These are phyloP conservation scores for Callionymus lyra DNA, from an alignment of 2,113 vertebrate genomes.

Conservation along the genomic window DNA sequence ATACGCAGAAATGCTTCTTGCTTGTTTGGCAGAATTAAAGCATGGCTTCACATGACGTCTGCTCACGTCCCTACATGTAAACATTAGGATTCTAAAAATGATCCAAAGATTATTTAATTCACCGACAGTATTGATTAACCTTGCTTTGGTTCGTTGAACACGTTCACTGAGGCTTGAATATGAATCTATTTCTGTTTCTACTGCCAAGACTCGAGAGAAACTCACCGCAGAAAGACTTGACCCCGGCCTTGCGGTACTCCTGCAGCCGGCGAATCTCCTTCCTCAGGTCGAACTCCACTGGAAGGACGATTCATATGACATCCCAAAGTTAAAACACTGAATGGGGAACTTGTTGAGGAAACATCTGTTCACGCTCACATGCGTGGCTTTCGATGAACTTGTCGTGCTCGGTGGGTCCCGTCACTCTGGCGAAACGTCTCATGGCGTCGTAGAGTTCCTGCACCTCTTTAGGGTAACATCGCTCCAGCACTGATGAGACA, in stretches of 20 bases:
- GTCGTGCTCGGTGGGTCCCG: constrained; percentile 86
- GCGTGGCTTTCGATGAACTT: constrained; percentile 97
- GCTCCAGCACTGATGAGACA: constrained; percentile 77
- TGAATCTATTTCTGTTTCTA: no score
- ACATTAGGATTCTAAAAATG: no score
- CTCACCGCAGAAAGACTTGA: constrained; percentile 96
- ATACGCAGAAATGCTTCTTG: no score
- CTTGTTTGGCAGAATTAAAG: no score
- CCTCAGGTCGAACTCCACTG: constrained; percentile 96
- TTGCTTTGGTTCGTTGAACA: no score
- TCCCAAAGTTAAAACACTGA: not conserved
- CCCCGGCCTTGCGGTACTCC: constrained; percentile 87
- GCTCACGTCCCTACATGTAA: no score
- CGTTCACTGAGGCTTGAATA: no score
- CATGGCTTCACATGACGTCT: no score
- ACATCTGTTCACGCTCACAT: constrained; percentile 67
- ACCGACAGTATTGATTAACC: no score
- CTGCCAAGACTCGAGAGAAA: constrained; percentile 22
- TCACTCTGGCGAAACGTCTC: constrained; percentile 85
- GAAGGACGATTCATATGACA: no score
- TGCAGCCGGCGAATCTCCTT: constrained; percentile 87
- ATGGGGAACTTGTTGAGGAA: not conserved
- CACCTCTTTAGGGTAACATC: constrained; percentile 89
- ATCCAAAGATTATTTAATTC: no score
- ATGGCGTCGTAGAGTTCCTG: constrained; percentile 93